Evolutionary conservation across 2,113 vertebrate genomes (phyloP).

Genomic region (Vidua macroura): DNA sequence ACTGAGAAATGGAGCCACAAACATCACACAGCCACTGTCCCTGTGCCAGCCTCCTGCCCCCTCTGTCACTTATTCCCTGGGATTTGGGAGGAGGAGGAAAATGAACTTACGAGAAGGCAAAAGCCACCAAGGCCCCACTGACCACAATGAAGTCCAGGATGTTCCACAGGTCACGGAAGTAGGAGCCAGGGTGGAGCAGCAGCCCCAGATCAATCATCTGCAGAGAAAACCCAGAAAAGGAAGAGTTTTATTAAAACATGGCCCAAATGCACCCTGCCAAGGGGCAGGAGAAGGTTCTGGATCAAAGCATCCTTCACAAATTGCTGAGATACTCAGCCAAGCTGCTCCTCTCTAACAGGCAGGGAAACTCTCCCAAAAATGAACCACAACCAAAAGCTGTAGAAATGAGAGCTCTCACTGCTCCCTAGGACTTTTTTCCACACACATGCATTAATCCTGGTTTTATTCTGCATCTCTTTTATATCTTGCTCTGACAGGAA

Average conservation of each 20-base stretch:
- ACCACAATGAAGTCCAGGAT: constrained; percentile 99
- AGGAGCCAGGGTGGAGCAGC: constrained; percentile 79
- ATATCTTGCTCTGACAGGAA: not conserved
- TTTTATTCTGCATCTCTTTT: not conserved
- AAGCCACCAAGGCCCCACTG: constrained; percentile 97
- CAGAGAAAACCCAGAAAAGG: not conserved
- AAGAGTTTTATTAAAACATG: not conserved
- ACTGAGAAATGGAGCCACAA: not conserved
- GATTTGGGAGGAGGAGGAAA: not conserved
- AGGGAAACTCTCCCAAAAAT: not conserved
- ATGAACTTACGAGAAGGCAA: constrained; percentile 96
- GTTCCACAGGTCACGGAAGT: constrained; percentile 89
- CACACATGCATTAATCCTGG: too few relatives aligned
- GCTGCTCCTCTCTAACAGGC: not conserved
- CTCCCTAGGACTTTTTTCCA: not conserved
- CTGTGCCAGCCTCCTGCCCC: not conserved
- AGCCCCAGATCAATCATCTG: constrained; percentile 83
- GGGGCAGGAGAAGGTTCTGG: not conserved
- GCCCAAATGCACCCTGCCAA: not conserved
- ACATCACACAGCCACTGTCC: fast-evolving
- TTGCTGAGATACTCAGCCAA: not conserved
- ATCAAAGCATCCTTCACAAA: not conserved
- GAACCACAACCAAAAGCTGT: not conserved
- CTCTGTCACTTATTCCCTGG: not conserved
- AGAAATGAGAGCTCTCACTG: not conserved